These are phyloP conservation scores for Alcedo quadribrachys DNA, from an alignment of 2,797 vertebrate genomes.

Conservation along the genomic window DNA sequence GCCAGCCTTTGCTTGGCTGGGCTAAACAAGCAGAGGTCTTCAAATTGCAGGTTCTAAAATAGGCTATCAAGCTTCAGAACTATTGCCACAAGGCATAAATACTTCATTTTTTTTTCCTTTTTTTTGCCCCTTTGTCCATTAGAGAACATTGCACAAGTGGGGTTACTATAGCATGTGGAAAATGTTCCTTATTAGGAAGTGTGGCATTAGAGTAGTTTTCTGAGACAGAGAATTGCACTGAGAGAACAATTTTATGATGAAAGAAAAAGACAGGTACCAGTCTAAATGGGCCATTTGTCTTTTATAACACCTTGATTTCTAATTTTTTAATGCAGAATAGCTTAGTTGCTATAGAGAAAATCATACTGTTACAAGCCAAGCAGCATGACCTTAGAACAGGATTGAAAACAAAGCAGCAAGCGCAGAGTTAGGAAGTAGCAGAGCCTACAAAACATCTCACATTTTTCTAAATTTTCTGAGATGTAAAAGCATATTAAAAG, in stretches of 20 bases:
- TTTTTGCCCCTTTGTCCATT: not conserved
- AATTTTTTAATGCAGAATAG: not conserved
- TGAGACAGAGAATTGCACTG: not conserved
- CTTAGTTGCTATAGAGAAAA: not conserved
- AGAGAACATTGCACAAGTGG: not conserved
- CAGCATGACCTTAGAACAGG: not conserved
- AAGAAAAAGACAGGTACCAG: not conserved
- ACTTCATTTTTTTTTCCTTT: not conserved
- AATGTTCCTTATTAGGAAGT: not conserved
- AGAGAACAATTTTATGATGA: not conserved
- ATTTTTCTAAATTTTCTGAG: not conserved
- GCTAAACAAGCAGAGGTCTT: constrained; percentile 24
- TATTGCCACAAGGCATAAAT: not conserved
- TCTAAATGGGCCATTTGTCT: not conserved
- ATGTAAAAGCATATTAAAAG: not conserved
- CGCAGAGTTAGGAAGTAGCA: not conserved
- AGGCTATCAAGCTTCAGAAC: not conserved
- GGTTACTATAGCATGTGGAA: not conserved
- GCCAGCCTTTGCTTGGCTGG: not conserved
- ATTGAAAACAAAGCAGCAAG: not conserved
- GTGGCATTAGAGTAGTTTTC: not conserved
- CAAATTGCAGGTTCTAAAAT: constrained; percentile 21
- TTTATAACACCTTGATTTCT: not conserved
- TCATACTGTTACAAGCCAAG: not conserved
- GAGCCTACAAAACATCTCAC: not conserved